Base-by-base conservation (phyloP, 2,797 vertebrate species). In the Lacerta agilis region DNA sequence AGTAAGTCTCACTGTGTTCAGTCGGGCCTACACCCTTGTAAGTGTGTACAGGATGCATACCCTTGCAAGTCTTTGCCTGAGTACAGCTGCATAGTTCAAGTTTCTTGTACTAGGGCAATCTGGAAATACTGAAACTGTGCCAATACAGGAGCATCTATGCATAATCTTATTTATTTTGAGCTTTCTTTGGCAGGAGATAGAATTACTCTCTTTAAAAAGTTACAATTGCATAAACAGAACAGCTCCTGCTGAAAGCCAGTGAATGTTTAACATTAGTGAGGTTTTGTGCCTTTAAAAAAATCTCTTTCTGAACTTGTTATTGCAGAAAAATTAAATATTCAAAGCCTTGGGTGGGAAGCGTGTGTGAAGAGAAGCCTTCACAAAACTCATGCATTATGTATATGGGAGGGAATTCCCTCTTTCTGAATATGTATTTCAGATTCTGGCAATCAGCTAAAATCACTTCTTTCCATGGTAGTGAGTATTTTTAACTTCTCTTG, bases 241-340 rank as follows among this genome's bases (percentile, higher is more conserved):
- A 85, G 49, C 33, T 76, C 88, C 69, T 76, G 78, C 88, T 81
- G 77, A n/a, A 89, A 85, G 78, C 33, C 43, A 76, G 71, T 33
- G 66, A 80, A 64, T 79, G n/a, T 73, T 80, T 85, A 72, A 73
- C 61, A 3, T 38, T 76, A 41, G 27, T 49, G 55, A 87, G 36
- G 86, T 79, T 89, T 83, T 82, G 69, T 9, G 27, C 23, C 4
- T 87, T 92, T 75, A 36, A 66, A 55, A 55, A 13, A 76, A n/a
- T 75, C 41, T 66, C 66, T 85, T 85, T 88, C 33, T 90, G 15
- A 87, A 79, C 23, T 82, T 87, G 69, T 75, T 69, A 55, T 82
- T 91, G 82, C 86, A 90, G 87, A 55, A 49, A 81, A 92, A 83
- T 92, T 90, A 91, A 88, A 82, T 91, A 49, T 38, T 86, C 58